A percentile compares a stretch with the other conserved stretches of the same genome.
phyloP scores from a whole-genome alignment of 2,113 vertebrate species.

The Recurvirostra avosetta region DNA sequence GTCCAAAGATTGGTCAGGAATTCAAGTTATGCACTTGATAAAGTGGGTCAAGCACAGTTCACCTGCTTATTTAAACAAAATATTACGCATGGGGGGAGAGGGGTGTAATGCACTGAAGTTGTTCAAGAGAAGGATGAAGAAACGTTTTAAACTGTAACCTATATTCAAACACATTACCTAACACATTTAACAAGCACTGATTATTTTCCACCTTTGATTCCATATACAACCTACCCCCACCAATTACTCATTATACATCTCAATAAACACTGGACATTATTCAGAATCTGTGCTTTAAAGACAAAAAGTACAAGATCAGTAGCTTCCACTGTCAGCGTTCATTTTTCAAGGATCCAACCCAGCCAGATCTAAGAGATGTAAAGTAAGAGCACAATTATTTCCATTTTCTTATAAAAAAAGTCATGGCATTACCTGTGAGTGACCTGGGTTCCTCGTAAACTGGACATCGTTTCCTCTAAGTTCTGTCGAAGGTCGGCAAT shows the following conservation, averaged over 20 bases:
- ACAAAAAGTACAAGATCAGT: not conserved
- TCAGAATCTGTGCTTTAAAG: not conserved
- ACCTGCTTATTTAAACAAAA: conserved; percentile 58
- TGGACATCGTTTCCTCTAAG: conserved; percentile 97
- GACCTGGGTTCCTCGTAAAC: conserved; percentile 91
- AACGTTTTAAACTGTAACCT: conserved; percentile 15
- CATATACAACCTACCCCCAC: not conserved
- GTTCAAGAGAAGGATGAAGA: not conserved
- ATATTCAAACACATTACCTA: not conserved
- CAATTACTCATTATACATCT: not conserved
- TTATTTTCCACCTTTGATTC: not conserved
- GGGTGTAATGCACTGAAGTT: not conserved
- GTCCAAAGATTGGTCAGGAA: conserved; percentile 57
- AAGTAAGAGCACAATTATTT: not conserved
- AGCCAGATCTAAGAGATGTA: not conserved
- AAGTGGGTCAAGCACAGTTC: conserved; percentile 66
- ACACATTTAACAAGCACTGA: not conserved
- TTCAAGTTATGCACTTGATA: conserved; percentile 61
- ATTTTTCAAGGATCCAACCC: not conserved
- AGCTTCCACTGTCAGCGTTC: not conserved
- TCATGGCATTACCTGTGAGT: conserved; percentile 78
- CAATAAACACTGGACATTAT: not conserved
- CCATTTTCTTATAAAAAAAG: not conserved
- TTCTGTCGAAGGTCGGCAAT: conserved; percentile 95
- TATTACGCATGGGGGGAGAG: not conserved